Evolutionary conservation across 2,113 vertebrate genomes (phyloP).

Genomic region (Bufo bufo): DNA sequence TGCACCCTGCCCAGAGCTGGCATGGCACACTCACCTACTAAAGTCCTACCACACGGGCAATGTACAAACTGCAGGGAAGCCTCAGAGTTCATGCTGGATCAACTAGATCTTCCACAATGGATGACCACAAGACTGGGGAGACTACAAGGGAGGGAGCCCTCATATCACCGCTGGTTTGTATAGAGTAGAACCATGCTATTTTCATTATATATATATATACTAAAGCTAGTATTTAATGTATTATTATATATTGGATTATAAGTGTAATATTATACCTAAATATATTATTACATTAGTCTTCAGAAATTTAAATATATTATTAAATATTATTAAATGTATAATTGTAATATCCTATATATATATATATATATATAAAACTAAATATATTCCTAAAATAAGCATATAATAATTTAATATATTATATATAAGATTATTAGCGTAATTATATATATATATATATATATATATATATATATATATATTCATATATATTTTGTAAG

Average conservation of each 20-base stretch:
- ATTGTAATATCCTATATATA: no score
- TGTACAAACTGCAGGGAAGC: constrained; percentile 15
- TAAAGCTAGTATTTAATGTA: not conserved
- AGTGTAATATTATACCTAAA: no score
- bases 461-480: not conserved
- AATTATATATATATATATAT: not conserved
- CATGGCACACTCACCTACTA: not conserved
- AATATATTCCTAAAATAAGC: no score
- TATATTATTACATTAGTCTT: no score
- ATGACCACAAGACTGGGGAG: not conserved
- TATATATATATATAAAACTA: no score
- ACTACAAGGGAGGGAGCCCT: not conserved
- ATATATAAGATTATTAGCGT: no score
- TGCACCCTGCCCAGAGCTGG: not conserved
- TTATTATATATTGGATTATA: no score
- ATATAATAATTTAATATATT: no score
- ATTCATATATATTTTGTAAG: not conserved
- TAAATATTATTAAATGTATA: no score
- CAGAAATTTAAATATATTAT: no score
- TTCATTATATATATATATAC: not conserved
- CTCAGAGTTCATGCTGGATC: constrained; percentile 6
- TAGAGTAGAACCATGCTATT: no score
- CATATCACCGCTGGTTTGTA: constrained; percentile 3
- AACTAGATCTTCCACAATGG: not conserved
- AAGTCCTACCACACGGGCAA: constrained; percentile 16